Percentiles rank a stretch among this genome's conserved stretches.
Evolutionary conservation across 1,140 invertebrate genomes (phyloP).

Genomic region (Trichonephila inaurata): DNA sequence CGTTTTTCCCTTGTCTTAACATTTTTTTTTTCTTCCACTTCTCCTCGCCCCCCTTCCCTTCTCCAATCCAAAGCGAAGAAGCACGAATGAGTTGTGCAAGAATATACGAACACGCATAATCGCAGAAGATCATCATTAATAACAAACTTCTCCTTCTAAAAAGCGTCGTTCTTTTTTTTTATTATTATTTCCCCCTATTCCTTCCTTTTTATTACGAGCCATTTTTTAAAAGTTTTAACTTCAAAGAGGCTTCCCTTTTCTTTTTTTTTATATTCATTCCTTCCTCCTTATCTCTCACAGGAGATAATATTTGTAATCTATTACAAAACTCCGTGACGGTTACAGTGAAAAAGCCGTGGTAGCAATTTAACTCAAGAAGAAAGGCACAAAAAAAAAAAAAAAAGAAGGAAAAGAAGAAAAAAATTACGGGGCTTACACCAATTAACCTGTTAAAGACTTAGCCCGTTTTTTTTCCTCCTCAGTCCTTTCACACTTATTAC

Average conservation of each 20-base stretch:
- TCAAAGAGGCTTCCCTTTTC: not conserved
- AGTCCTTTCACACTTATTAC: not conserved
- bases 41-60: too few relatives aligned
- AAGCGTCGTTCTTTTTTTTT: not conserved
- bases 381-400: not conserved
- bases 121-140: constrained; percentile 72
- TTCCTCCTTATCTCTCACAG: not conserved
- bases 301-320: constrained; percentile 64
- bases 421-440: constrained; percentile 48
- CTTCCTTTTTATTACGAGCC: not conserved
- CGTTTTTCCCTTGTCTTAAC: not conserved
- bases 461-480: not conserved
- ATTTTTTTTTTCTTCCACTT: not conserved
- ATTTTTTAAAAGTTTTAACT: constrained; percentile 19
- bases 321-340: constrained; percentile 61
- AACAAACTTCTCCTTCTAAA: constrained; percentile 32
- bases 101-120: constrained; percentile 42
- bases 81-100: constrained; percentile 37
- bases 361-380: constrained; percentile 18
- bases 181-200: not conserved
- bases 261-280: not conserved
- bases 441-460: constrained; percentile 73
- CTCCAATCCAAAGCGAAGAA: not conserved
- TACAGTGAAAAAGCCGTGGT: constrained; percentile 49
- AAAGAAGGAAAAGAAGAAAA: not conserved